Evolutionary conservation across 2,888 invertebrate genomes (phyloP).

Genomic region (Thumatha senex): DNA sequence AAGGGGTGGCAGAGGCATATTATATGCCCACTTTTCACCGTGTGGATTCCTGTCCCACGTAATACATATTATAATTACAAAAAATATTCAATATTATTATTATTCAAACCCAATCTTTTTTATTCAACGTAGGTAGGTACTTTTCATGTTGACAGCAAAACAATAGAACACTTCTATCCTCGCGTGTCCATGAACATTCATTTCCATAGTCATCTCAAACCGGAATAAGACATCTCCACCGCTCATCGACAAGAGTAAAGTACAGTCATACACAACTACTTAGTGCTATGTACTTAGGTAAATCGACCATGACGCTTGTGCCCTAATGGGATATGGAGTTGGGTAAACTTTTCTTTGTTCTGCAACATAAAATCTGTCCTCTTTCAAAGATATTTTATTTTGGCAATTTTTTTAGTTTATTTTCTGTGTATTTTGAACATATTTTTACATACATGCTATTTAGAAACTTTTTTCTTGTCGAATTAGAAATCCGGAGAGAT

Average conservation of each 20-base stretch:
- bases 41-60: no score
- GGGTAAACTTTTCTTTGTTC: constrained; percentile 2
- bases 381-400: background rate
- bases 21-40: no score
- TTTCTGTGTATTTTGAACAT: background rate
- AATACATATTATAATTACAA: no score
- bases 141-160: background rate
- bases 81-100: no score
- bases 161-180: background rate
- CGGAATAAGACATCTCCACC: constrained; percentile 23
- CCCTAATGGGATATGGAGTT: background rate
- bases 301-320: constrained; percentile 18
- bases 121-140: background rate
- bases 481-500: no score
- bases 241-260: constrained; percentile 22
- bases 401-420: background rate
- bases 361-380: background rate
- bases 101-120: no score
- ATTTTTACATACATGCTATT: no score
- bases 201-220: constrained; percentile 29
- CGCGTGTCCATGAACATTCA: constrained; percentile 20
- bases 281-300: constrained; percentile 24
- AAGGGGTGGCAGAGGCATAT: no score
- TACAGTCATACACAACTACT: constrained; percentile 7
- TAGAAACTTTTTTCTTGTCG: no score